Base-by-base conservation (phyloP, 1,140 invertebrate genomes). In the Saxidomus purpurata region DNA sequence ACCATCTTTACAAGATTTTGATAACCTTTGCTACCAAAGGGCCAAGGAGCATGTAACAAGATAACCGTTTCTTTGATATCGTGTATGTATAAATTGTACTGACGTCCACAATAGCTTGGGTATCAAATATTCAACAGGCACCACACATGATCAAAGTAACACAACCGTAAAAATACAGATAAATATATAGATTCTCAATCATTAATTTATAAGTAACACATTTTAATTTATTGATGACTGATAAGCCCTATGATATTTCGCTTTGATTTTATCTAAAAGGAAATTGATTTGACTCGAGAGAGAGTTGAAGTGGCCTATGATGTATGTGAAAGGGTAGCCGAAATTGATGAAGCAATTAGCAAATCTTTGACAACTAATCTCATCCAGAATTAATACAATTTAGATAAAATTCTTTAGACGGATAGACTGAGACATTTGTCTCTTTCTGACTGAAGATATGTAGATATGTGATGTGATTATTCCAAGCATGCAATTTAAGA, bases 1-100 rank as follows among this genome's bases (percentile, higher is more conserved):
- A 15, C 19, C 13, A 55, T 55, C 8, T 19, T 55, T 22, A n/a
- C 19, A n/a, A n/a, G 52, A 19, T 55, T 19, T 55, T 55, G 52
- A 55, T 55, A 55, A 55, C 52, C 52, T 55, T 55, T 55, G 52
- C 52, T 55, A 55, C 52, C 52, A 55, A 55, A 55, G 52, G n/a
- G 52, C 15, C 52, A 55, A 55, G 22, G 52, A 19, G 52, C 52
- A 55, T 55, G 52, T 55, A 19, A 55, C 52, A 55, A 15, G 52
- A 55, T 55, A 55, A 55, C 8, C 22, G 3, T 43, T 3, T 3
- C 52, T 55, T 55, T 55, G 52, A 55, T 55, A 19, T 55, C 52
- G 22, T 8, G 15, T 55, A n/a, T 55, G 15, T 22, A 19, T 55
- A 55, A 43, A 55, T 22, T 3, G 22, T 6, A 55, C 4, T 55